Evolutionary conservation across 2,888 invertebrate genomes (phyloP), one percentile per base, ranked within the genome.

Genomic region (Saturnia japonica): DNA sequence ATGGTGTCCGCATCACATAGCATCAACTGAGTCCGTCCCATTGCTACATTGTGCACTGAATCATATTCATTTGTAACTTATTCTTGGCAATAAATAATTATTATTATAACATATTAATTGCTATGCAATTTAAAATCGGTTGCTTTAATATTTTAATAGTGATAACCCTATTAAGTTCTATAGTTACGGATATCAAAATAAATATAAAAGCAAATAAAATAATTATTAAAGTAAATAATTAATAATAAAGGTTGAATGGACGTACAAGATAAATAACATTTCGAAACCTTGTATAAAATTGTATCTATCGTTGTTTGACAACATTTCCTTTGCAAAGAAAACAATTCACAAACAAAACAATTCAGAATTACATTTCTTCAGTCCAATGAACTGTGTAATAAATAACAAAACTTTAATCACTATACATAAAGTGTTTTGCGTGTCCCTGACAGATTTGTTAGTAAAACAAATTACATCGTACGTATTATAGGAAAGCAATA

Each of bases 361-460:
- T 28, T 14, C 57, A 14, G 28, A 60, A 60, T 28, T 60, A 60
- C 57, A 25, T 12, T 60, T 25, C 57, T 28, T 60, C 28, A 25
- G 57, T 60, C 25, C 57, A 28, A 57, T 60, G 57, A 60, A 28
- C 25, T 28, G 25, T 60, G 28, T 28, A 28, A 14, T 28, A 60
- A 60, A 60, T 25, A 60, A 60, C 14, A 60, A 60, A 28, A 60
- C 57, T 60, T 28, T 12, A 60, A 60, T 28, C 6, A 28, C 1
- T 51, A 8, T 6, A 34, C 34, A 34, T n/a, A 22, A 9, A 54
- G 22, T 22, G 22, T 22, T 22, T 16, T 19, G 22, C 12, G 54
- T 60, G 57, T 28, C 19, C 28, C 25, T 28, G 57, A 60, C 57
- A 60, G 57, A 60, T 60, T 60, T 60, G 19, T 25, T 60, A 60